Conservation (phyloP, 2,888 invertebrate species). For the Drosophila algonquin region DNA sequence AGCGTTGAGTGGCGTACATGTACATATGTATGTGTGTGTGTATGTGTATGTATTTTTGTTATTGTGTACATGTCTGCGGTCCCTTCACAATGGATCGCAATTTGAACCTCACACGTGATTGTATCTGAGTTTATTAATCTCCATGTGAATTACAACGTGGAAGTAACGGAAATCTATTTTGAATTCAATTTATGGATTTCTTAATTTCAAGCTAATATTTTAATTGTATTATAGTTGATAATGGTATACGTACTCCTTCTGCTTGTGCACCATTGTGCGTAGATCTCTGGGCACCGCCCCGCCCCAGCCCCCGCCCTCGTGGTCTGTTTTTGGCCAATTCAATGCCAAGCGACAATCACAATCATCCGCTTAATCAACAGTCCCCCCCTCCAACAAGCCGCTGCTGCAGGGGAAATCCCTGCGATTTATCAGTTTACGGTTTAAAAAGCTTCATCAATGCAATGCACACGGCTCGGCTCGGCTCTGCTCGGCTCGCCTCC, state of each 20-base stretch:
- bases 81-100: constrained; percentile 40
- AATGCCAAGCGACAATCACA: neutral
- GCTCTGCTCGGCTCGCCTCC: constrained; percentile 5
- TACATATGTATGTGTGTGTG: constrained; percentile 2
- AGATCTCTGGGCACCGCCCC: no score
- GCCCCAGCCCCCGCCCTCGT: no score
- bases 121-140: neutral
- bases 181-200: neutral
- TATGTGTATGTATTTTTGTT: constrained; percentile 24
- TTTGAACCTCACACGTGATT: constrained; percentile 38
- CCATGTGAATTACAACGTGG: neutral
- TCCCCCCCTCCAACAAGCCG: neutral
- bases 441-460: constrained; percentile 60
- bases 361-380: constrained; percentile 16
- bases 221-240: no score
- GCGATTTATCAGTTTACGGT: constrained; percentile 60
- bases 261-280: no score
- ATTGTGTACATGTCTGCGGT: constrained; percentile 42
- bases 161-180: neutral
- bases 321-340: no score
- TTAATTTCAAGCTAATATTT: neutral
- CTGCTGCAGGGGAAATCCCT: constrained; percentile 22
- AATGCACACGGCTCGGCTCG: constrained; percentile 14
- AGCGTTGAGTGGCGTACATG: constrained; percentile 7
- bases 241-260: no score